phyloP scores from a whole-genome alignment of 1,140 invertebrate species.

The Armadillidium nasatum region DNA sequence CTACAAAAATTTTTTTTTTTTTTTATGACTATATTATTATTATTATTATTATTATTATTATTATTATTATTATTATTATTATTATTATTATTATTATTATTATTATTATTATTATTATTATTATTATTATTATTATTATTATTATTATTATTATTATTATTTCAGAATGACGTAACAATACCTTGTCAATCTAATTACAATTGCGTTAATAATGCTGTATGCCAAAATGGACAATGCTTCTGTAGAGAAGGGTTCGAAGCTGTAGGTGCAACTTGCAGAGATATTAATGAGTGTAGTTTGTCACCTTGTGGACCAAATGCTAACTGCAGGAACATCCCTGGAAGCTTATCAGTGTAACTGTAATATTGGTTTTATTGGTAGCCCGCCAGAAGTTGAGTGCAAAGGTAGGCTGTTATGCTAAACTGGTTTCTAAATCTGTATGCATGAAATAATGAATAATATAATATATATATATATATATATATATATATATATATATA shows the following conservation, averaged over 20 bases:
- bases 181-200: conserved; percentile 83
- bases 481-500: no score
- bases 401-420: no score
- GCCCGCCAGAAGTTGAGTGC: conserved; percentile 70
- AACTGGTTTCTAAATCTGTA: no score
- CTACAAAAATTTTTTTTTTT: no score
- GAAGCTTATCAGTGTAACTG: conserved; percentile 85
- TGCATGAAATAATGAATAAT: no score
- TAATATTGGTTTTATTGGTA: conserved; percentile 74
- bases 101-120: no score
- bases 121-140: no score
- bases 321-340: conserved; percentile 70
- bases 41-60: no score
- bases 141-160: background rate
- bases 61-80: no score
- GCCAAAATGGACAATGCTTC: conserved; percentile 80
- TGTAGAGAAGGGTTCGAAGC: conserved; percentile 83
- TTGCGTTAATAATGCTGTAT: conserved; percentile 86
- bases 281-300: conserved; percentile 72
- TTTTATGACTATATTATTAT: no score
- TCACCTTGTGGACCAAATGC: conserved; percentile 71
- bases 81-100: no score
- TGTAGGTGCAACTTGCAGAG: conserved; percentile 53
- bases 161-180: conserved; percentile 67
- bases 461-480: no score